A percentile compares a stretch with the other conserved stretches of the same genome.
Evolutionary conservation across 1,140 invertebrate species (phyloP).

Genomic region (Radopholus similis): DNA sequence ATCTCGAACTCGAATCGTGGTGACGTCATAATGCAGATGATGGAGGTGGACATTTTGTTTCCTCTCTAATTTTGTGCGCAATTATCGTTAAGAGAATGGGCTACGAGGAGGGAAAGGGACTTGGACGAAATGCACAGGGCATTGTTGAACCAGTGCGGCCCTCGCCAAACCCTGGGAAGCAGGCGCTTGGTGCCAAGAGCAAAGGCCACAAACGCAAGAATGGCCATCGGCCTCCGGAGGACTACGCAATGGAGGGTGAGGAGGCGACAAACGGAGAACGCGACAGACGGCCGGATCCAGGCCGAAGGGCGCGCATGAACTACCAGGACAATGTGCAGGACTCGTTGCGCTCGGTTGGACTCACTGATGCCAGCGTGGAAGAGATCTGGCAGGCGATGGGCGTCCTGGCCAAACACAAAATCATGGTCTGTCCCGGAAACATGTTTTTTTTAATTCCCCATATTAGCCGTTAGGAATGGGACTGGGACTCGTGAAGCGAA

Average conservation of each 20-base stretch:
- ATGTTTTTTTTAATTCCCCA: slow-evolving; percentile 1
- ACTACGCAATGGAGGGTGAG: not conserved
- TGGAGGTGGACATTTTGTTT: not conserved
- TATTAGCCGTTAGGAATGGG: not conserved
- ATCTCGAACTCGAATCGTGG: not conserved
- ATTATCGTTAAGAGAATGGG: not conserved
- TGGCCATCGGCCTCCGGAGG: not conserved
- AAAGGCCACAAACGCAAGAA: not conserved
- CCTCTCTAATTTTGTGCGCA: no score
- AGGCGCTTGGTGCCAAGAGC: not conserved
- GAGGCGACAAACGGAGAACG: not conserved
- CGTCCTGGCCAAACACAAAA: slow-evolving; percentile 6
- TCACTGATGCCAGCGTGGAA: not conserved
- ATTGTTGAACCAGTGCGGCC: not conserved
- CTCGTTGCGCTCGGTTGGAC: not conserved
- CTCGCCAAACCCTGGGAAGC: not conserved
- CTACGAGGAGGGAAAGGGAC: slow-evolving; percentile 1
- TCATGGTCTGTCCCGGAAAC: not conserved
- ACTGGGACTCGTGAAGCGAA: not conserved
- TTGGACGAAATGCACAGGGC: not conserved
- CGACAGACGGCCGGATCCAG: not conserved
- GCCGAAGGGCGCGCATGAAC: not conserved
- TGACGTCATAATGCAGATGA: not conserved
- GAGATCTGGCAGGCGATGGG: slow-evolving; percentile 2
- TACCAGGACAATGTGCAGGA: slow-evolving; percentile 4